Evolutionary conservation across 2,797 vertebrate species (phyloP), one percentile per base, ranked within the genome.

Genomic region (Megaceryle alcyon): DNA sequence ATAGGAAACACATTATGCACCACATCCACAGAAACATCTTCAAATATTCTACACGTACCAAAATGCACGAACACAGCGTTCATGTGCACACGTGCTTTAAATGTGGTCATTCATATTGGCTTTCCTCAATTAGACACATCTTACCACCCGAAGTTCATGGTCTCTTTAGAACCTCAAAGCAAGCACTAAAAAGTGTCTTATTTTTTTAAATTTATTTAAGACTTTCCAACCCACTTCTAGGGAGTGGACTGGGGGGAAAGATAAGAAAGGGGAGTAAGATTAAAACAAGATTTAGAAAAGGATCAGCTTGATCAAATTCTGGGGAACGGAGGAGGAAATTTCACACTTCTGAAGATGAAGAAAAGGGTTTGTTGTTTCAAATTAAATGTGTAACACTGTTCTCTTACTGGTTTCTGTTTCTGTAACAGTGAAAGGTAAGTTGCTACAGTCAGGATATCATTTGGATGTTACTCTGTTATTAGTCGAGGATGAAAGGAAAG

Each of bases 401-500:
- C 37, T 82, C 18, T 31, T 23, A 43, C 1, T 70, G 41, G 16
- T 87, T 92, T 73, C 51, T 82, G 22, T 35, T 91, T 92, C 56
- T 77, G 12, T 57, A 72, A 51, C 57, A 88, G 53, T 37, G 25
- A 23, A 71, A 85, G 56, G 5, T 65, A 90, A 60, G 53, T 66
- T 76, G 56, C 70, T 90, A 70, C 60, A 68, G 22, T 65, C 61
- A 80, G 5, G 18, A 41, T 56, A 83, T 51, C 22, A 56, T 85
- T 75, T 82, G 13, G 9, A 71, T 86, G 64, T 75, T 90, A 86
- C 64, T 77, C 60, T 93, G 33, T 81, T 92, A 86, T 92, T 93
- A 90, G 68, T 35, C 0, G 0, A 89, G 68, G 64, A 92, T 90
- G 37, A 96, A 96, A 95, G 75, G 44, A 88, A 92, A 87, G 78